Evolutionary conservation across 1,140 invertebrate species (phyloP).

Genomic region (Batillaria attramentaria): DNA sequence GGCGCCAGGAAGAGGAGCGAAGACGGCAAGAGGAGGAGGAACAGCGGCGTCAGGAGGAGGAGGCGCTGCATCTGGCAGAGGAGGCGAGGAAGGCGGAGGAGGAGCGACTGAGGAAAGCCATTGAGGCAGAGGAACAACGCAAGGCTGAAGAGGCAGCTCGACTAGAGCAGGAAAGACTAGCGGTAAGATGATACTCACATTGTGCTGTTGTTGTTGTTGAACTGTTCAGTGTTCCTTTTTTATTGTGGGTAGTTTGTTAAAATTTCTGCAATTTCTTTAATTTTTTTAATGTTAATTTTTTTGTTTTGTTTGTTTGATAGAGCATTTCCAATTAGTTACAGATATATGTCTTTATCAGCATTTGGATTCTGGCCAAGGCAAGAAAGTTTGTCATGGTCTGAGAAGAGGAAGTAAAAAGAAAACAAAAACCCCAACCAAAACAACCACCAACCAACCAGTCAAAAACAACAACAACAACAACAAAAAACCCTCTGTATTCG

Average conservation of each 20-base stretch:
- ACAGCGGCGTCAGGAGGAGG: constrained; percentile 60
- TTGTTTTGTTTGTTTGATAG: too few species aligned
- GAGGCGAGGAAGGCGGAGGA: constrained; percentile 62
- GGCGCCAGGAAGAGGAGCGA: constrained; percentile 62
- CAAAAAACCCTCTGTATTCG: too few species aligned
- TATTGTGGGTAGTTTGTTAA: background rate
- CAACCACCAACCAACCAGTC: too few species aligned
- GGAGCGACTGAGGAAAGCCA: constrained; percentile 63
- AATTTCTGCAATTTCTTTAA: too few species aligned
- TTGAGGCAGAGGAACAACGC: constrained; percentile 65
- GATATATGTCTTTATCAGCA: too few species aligned
- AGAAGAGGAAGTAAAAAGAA: too few species aligned
- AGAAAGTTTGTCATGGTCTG: too few species aligned
- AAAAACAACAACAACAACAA: too few species aligned
- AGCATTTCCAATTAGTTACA: too few species aligned
- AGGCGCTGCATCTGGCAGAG: constrained; percentile 56
- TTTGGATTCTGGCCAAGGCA: too few species aligned
- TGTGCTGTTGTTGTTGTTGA: background rate
- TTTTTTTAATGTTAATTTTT: too few species aligned
- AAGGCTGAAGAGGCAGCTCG: constrained; percentile 63
- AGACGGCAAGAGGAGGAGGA: constrained; percentile 58
- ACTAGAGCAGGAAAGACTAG: constrained; percentile 50
- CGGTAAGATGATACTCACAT: constrained; percentile 27
- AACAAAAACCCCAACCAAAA: too few species aligned
- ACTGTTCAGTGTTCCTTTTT: background rate